These are phyloP conservation scores for Eilema depressum DNA, from an alignment of 2,888 invertebrate genomes.

Conservation along the genomic window DNA sequence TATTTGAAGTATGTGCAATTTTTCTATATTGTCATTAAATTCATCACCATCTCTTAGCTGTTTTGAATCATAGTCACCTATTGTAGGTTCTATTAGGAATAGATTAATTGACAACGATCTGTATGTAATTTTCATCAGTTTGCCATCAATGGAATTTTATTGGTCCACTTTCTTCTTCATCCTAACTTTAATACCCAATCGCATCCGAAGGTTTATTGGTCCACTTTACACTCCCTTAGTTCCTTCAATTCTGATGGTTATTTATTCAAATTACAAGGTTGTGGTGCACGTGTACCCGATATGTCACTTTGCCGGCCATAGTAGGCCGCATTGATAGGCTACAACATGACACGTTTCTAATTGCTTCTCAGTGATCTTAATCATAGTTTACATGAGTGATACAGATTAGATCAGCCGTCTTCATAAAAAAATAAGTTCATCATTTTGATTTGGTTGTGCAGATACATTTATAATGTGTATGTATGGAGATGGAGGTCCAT, in stretches of 20 bases:
- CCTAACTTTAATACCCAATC: no score
- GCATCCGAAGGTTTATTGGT: no score
- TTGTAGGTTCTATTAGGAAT: background rate
- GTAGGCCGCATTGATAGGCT: constrained; percentile 23
- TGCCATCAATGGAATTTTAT: no score
- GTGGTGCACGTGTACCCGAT: constrained; percentile 31
- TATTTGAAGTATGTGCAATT: background rate
- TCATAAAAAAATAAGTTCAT: background rate
- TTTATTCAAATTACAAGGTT: constrained; percentile 11
- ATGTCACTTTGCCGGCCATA: constrained; percentile 13
- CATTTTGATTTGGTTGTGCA: background rate
- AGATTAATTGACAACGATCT: no score
- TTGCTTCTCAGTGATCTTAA: constrained; percentile 36
- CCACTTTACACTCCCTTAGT: background rate
- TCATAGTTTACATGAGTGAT: constrained; percentile 18
- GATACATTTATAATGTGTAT: background rate
- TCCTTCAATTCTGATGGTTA: background rate
- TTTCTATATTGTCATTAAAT: background rate
- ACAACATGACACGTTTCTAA: constrained; percentile 30
- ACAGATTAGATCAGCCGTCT: constrained; percentile 20
- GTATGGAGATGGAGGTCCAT: no score
- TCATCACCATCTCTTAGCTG: background rate
- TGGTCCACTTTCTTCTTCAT: no score
- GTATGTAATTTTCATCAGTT: no score
- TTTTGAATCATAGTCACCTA: background rate